These are phyloP conservation scores for Rhopilema esculentum DNA, from an alignment of 30 jellyfish, hydroid and myxozoan species.

Conservation along the genomic window DNA sequence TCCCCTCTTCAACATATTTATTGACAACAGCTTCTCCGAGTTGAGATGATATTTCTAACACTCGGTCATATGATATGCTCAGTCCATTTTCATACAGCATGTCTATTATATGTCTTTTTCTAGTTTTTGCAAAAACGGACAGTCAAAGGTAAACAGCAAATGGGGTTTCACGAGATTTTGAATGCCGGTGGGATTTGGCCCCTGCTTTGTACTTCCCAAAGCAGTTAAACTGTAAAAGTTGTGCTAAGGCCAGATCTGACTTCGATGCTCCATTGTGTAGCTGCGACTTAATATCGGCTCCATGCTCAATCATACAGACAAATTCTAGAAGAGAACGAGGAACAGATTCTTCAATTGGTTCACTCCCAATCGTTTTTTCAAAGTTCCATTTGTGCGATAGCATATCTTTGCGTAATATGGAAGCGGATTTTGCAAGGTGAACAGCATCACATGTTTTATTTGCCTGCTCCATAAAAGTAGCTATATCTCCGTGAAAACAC, in stretches of 20 bases:
- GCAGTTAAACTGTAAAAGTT: constrained; percentile 23
- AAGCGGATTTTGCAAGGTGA: constrained; percentile 27
- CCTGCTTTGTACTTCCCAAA: not conserved
- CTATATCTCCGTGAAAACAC: not conserved
- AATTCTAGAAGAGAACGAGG: not conserved
- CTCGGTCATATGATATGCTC: constrained; percentile 28
- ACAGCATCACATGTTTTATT: constrained; percentile 3
- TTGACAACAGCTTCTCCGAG: not conserved
- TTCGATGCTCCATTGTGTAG: not conserved
- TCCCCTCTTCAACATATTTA: not conserved
- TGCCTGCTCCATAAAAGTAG: constrained; percentile 1
- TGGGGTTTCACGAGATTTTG: constrained; percentile 27
- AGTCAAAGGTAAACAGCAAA: constrained; percentile 20
- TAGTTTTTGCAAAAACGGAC: constrained; percentile 10
- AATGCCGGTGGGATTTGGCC: not conserved
- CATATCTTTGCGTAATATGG: constrained; percentile 20
- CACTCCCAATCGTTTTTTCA: constrained; percentile 1
- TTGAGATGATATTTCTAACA: constrained; percentile 1
- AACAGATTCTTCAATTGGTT: not conserved
- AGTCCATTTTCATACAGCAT: constrained; percentile 14
- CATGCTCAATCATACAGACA: constrained; percentile 30
- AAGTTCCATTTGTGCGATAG: constrained; percentile 4
- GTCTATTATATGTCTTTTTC: constrained; percentile 19
- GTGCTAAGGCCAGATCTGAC: constrained; percentile 39
- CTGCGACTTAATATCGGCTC: constrained; percentile 24